Evolutionary conservation across 2,888 invertebrate species (phyloP), one percentile per base, ranked within the genome.

Genomic region (Dryadula phaetusa): DNA sequence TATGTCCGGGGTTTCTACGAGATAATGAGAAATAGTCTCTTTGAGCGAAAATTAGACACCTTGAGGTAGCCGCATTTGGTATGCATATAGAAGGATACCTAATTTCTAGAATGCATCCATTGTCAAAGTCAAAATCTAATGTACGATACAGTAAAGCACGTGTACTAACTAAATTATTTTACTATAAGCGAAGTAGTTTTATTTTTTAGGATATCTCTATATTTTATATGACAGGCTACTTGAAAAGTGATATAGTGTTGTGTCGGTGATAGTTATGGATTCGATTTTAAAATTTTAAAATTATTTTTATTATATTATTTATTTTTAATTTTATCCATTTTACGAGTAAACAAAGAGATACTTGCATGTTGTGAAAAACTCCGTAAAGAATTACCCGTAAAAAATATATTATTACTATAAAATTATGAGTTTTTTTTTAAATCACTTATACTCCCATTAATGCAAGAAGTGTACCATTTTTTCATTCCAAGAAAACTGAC

Each of bases 1-100:
- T 69, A 54, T 49, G 60, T 70, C 63, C 68, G 54, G 69, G 69
- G 66, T 69, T 62, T 62, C 67, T 70, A 62, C 32, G 46, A 66
- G 66, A 62, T 66, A 66, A 64, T 64, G 44, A 60, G 70, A 70
- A 69, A 69, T 69, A 66, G 60, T 65, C 63, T 66, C 61, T 69
- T 70, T 69, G 66, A 69, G 60, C 65, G 70, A 70, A 69, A 69
- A 69, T 70, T 64, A 66, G 62, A 20, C 64, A 40, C 37, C 37
- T 56, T 40, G 56, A 56, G 37, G 37, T 56, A 40, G 40, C 56
- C 22, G 16, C 52, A 52, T 52, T 40, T 20, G 56, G 56, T 56
- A 40, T 62, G 66, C 47, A 61, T 63, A 66, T 44, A 28, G 63
- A 20, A 60, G 34, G 40, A 18, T 34, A 40, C 42, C n/a, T 44